Conservation (phyloP, 2,113 vertebrate species). For the Menura novaehollandiae region DNA sequence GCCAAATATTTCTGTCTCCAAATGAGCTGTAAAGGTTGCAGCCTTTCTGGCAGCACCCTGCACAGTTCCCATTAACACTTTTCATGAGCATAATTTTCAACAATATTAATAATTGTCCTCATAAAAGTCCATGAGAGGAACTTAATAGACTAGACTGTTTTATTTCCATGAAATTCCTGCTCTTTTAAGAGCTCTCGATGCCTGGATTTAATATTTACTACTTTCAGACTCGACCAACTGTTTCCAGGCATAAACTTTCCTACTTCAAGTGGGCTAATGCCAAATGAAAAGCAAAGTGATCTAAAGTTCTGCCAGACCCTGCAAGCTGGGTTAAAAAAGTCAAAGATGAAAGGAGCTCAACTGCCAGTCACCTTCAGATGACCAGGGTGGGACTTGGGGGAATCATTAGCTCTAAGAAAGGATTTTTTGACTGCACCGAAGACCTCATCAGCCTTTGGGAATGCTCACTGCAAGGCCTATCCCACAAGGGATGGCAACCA, state of each 20-base stretch:
- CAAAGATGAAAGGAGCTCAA: not conserved
- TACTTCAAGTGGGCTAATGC: not conserved
- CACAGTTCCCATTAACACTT: slow-evolving; percentile 18
- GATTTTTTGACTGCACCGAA: not conserved
- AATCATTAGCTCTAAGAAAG: not conserved
- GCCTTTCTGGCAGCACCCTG: slow-evolving; percentile 22
- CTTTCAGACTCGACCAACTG: not conserved
- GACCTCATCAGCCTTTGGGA: not conserved
- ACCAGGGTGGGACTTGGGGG: not conserved
- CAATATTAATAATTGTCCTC: slow-evolving; percentile 44
- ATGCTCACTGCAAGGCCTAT: not conserved
- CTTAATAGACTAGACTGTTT: slow-evolving; percentile 41
- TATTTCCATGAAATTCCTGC: slow-evolving; percentile 42
- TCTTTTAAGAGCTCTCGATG: slow-evolving; percentile 34
- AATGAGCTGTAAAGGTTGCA: slow-evolving; percentile 31
- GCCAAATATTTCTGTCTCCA: slow-evolving; percentile 19
- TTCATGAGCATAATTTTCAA: slow-evolving; percentile 49
- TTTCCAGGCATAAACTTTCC: slow-evolving; percentile 13
- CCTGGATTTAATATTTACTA: slow-evolving; percentile 18
- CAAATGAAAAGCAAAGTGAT: not conserved
- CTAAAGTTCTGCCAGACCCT: not conserved
- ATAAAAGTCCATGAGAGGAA: slow-evolving; percentile 34
- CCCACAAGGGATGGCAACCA: not conserved
- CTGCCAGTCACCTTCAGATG: not conserved
- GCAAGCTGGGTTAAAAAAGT: not conserved